Percentiles rank a stretch among this genome's conserved stretches.
Evolutionary conservation across 2,888 invertebrate species (phyloP).

Genomic region (Himalopsyche japonica): DNA sequence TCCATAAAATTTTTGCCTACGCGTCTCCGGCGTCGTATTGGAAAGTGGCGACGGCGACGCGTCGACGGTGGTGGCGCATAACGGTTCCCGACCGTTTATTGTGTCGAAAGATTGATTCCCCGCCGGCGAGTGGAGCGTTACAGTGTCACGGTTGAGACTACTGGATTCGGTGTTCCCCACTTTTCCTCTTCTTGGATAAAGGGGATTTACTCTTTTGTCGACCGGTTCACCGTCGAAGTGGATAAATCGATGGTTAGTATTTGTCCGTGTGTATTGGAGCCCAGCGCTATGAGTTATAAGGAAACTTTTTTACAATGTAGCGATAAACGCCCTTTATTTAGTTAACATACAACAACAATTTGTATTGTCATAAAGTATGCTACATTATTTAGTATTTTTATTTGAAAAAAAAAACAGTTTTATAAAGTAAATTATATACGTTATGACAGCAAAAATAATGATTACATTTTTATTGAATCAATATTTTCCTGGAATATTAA

Average conservation of each 20-base stretch:
- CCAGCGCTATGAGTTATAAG: neutral
- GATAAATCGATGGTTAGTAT: slow-evolving; percentile 22
- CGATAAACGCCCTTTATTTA: too few relatives aligned
- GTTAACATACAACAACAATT: too few relatives aligned
- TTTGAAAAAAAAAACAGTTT: too few relatives aligned
- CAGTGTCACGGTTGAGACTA: neutral
- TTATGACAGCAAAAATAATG: too few relatives aligned
- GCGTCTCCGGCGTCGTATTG: slow-evolving; percentile 1
- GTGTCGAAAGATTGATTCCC: slow-evolving; percentile 2
- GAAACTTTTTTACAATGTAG: neutral
- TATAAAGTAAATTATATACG: too few relatives aligned
- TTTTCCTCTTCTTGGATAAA: slow-evolving; percentile 3
- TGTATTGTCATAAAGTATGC: too few relatives aligned
- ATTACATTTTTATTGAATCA: too few relatives aligned
- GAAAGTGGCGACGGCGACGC: neutral
- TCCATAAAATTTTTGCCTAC: slow-evolving; percentile 14
- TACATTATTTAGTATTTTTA: too few relatives aligned
- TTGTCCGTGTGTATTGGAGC: neutral
- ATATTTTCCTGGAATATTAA: too few relatives aligned
- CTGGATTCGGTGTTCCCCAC: slow-evolving; percentile 2
- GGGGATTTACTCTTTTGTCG: slow-evolving; percentile 24
- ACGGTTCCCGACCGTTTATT: neutral
- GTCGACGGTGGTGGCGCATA: neutral
- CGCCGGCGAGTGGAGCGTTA: neutral
- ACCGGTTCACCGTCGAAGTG: slow-evolving; percentile 14